Base-by-base conservation (phyloP, 2,888 invertebrate species). In the Synergus gifuensis region DNA sequence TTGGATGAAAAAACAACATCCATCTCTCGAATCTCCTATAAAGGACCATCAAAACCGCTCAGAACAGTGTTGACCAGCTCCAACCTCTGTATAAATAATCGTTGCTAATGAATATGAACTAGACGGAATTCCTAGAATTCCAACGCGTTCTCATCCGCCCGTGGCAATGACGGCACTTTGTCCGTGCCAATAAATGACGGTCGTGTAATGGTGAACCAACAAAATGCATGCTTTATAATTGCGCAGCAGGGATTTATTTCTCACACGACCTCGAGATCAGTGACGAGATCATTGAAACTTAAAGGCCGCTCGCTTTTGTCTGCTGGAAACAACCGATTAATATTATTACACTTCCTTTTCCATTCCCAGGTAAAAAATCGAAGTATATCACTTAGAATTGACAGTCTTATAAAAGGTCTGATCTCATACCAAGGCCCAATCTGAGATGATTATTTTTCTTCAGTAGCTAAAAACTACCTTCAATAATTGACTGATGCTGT, bases 131-230 rank as follows among this genome's bases (percentile, higher is more conserved):
- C 73, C 54, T 36, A 54, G 73, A 58, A 73, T 73, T 73, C 54
- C 40, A 28, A 62, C 62, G 62, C 62, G 62, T 28, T 62, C 62
- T 28, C 54, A 54, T 36, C 36, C 73, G 73, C 73, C 73, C 73
- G 73, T 58, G 73, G 73, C 73, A 73, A 73, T 73, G 73, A 73
- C 73, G 73, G 73, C 73, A 73, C 54, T 73, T 73, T 73, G 73
- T 58, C 73, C 54, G 73, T 73, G 73, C 73, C 73, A 73, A 73
- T 5, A 4, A 36, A 36, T 7, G 36, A 73, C 73, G 54, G 16
- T 54, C 73, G 40, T 54, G 73, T 40, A 73, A 73, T 73, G 73
- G 73, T 73, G 73, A 73, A 73, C 73, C 54, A 73, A 40, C 49
- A 40, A 73, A 73, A 49, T 73, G 36, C 73, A 73, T 49, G 54